Conservation (phyloP, 1,140 invertebrate species). For the Bombus turneri region DNA sequence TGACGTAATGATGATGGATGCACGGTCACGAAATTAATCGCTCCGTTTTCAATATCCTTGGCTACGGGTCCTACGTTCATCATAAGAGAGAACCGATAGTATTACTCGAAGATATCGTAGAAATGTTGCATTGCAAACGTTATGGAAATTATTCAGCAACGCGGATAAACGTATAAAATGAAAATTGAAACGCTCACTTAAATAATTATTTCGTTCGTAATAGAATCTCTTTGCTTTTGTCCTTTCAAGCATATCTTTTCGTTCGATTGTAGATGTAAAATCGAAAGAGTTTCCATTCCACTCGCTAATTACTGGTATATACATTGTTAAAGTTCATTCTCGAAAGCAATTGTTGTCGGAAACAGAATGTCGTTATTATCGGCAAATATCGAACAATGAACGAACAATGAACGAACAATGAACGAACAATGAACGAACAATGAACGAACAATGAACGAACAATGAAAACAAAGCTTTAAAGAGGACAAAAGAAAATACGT, state of each 20-base stretch:
- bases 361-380: neutral
- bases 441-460: neutral
- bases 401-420: neutral
- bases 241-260: neutral
- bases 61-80: neutral
- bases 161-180: neutral
- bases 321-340: neutral
- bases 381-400: neutral
- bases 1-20: slow-evolving; percentile 55
- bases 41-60: neutral
- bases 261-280: neutral
- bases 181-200: neutral
- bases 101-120: neutral
- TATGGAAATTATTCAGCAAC: neutral
- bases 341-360: neutral
- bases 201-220: no score
- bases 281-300: neutral
- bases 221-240: neutral
- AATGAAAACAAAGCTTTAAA: neutral
- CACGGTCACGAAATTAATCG: neutral
- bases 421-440: neutral
- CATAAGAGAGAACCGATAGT: neutral
- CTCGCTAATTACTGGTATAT: neutral
- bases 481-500: neutral
- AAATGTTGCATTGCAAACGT: neutral